Conservation (phyloP, 1,140 invertebrate genomes). For the Lineus longissimus region DNA sequence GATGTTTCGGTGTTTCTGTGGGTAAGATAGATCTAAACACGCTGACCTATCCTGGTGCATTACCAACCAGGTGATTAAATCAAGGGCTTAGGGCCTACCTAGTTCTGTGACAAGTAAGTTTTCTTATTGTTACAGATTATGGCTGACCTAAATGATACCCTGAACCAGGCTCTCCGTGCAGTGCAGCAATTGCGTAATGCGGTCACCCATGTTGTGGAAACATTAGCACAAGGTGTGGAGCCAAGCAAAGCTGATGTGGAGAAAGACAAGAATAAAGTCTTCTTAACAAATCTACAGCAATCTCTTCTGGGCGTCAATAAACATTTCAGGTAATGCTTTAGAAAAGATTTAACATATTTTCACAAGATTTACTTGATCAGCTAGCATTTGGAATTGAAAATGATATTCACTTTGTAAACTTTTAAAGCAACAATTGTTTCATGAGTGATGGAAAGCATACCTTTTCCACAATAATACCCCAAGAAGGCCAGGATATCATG, state of each 20-base stretch:
- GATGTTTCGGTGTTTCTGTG: no score
- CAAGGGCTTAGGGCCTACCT: no score
- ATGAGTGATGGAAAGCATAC: no score
- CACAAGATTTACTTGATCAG: neutral
- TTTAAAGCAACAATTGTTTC: no score
- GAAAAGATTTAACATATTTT: neutral
- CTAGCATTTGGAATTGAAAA: neutral
- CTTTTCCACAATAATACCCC: no score
- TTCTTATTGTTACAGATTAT: neutral
- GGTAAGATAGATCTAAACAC: no score
- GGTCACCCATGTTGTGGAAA: neutral
- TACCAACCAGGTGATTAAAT: no score
- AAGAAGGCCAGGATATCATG: no score
- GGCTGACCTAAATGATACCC: slow-evolving; percentile 4
- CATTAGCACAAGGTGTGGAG: neutral
- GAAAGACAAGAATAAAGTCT: slow-evolving; percentile 1
- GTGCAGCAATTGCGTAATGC: slow-evolving; percentile 3
- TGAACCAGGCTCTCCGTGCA: neutral
- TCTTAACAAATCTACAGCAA: slow-evolving; percentile 7
- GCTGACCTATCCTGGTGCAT: no score
- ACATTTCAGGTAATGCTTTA: neutral
- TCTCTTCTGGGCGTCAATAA: neutral
- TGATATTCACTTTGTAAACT: no score
- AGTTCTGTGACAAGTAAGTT: no score
- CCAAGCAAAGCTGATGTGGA: neutral